phyloP scores from a whole-genome alignment of 2,113 vertebrate species.

The Aptenodytes forsteri region DNA sequence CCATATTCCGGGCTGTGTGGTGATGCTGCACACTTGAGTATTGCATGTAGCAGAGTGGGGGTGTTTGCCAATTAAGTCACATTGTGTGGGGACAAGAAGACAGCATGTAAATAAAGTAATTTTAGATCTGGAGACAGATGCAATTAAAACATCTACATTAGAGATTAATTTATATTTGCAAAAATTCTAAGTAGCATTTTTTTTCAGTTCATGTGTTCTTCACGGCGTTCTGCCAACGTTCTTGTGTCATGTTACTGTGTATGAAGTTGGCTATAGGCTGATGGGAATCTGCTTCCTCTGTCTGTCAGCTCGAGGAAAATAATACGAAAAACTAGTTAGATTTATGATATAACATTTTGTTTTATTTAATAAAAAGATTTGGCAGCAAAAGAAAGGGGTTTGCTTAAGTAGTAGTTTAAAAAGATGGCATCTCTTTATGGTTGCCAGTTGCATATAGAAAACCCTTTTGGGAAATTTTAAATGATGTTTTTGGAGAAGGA shows the following conservation, averaged over 20 bases:
- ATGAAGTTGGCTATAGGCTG: background rate
- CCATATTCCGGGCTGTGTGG: background rate
- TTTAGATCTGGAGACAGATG: background rate
- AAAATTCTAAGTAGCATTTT: background rate
- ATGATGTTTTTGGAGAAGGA: background rate
- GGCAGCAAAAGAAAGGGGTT: background rate
- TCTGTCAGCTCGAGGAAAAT: background rate
- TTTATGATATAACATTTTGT: fast-evolving
- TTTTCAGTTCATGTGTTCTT: background rate
- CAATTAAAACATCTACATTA: background rate
- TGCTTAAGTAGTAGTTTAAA: background rate
- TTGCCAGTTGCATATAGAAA: background rate
- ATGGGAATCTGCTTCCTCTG: background rate
- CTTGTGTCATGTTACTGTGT: background rate
- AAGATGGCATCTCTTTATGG: background rate
- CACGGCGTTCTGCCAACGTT: fast-evolving
- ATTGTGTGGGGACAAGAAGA: background rate
- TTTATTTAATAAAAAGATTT: background rate
- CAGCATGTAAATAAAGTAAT: background rate
- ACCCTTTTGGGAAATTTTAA: background rate
- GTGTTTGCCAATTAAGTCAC: background rate
- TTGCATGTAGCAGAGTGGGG: background rate
- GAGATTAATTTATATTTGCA: background rate
- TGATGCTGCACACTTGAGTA: background rate
- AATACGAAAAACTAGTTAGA: background rate